phyloP scores from a whole-genome alignment of 1,140 invertebrate genomes.

The Drosophila guanche region DNA sequence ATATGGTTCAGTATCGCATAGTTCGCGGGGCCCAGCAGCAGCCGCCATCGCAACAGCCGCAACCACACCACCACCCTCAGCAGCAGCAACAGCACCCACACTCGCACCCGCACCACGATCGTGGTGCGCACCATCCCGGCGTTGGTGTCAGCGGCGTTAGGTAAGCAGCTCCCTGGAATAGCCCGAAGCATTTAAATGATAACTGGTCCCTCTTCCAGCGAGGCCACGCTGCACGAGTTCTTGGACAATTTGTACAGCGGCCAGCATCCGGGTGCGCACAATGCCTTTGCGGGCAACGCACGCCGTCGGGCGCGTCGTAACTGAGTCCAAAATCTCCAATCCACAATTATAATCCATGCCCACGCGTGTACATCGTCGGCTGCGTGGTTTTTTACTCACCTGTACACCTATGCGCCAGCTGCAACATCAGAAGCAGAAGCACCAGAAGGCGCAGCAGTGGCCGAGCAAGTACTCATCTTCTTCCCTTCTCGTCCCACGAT shows the following conservation, averaged over 20 bases:
- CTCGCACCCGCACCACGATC: conserved; percentile 54
- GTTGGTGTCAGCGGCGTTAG: conserved; percentile 57
- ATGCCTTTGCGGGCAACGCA: conserved; percentile 62
- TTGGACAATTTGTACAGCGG: conserved; percentile 83
- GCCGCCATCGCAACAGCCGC: conserved; percentile 82
- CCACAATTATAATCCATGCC: conserved; percentile 46
- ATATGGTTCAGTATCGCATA: conserved; percentile 96
- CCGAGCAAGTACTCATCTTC: conserved; percentile 13
- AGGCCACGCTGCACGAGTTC: conserved; percentile 79
- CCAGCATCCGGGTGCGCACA: conserved; percentile 73
- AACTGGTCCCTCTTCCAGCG: conserved; percentile 44
- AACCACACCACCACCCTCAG: conserved; percentile 61
- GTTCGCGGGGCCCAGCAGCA: conserved; percentile 89
- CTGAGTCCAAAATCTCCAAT: conserved; percentile 72
- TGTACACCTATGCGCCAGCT: conserved; percentile 7
- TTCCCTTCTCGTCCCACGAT: conserved; percentile 1
- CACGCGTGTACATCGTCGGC: conserved; percentile 12
- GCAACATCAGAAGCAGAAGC: neutral
- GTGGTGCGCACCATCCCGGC: conserved; percentile 58
- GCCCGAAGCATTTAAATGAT: neutral
- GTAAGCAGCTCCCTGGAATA: conserved; percentile 11
- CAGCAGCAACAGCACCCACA: conserved; percentile 64
- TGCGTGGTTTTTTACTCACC: conserved; percentile 36
- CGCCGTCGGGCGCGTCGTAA: conserved; percentile 76
- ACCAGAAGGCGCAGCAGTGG: neutral